A percentile compares a stretch with the other conserved stretches of the same genome.
Evolutionary conservation across 2,888 invertebrate genomes (phyloP).

Genomic region (Spisula subtruncata): DNA sequence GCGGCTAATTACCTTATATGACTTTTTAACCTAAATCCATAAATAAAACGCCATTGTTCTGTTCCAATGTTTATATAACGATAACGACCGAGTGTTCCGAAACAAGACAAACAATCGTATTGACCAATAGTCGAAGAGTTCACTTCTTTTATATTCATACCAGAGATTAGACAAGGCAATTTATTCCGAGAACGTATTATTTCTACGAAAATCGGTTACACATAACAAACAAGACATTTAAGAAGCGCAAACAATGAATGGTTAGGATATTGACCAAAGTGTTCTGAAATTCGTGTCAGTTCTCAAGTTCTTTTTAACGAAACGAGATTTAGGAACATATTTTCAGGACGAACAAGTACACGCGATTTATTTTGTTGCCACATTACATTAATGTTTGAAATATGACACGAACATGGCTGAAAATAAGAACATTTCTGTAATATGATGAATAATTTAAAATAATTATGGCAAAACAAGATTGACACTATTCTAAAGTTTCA

Average conservation of each 20-base stretch:
- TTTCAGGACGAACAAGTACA: not conserved
- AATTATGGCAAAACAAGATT: no score
- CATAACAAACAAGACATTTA: not conserved
- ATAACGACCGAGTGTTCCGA: not conserved
- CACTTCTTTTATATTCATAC: not conserved
- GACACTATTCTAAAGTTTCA: no score
- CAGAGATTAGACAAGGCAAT: not conserved
- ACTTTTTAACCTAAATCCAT: not conserved
- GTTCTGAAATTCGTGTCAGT: not conserved
- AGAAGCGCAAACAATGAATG: not conserved
- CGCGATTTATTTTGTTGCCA: no score
- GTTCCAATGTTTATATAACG: not conserved
- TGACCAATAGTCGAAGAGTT: not conserved
- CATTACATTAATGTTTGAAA: no score
- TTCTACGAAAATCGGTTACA: not conserved
- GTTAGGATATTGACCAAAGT: not conserved
- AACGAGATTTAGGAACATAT: not conserved
- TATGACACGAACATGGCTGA: no score
- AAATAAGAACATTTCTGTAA: no score
- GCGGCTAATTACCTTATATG: not conserved
- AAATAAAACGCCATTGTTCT: not conserved
- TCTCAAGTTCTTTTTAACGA: not conserved
- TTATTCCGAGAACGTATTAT: not conserved
- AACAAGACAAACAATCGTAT: not conserved
- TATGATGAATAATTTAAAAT: no score